Evolutionary conservation across 2,113 vertebrate genomes (phyloP), one percentile per base, ranked within the genome.

Genomic region (Machaerirhynchus nigripectus): DNA sequence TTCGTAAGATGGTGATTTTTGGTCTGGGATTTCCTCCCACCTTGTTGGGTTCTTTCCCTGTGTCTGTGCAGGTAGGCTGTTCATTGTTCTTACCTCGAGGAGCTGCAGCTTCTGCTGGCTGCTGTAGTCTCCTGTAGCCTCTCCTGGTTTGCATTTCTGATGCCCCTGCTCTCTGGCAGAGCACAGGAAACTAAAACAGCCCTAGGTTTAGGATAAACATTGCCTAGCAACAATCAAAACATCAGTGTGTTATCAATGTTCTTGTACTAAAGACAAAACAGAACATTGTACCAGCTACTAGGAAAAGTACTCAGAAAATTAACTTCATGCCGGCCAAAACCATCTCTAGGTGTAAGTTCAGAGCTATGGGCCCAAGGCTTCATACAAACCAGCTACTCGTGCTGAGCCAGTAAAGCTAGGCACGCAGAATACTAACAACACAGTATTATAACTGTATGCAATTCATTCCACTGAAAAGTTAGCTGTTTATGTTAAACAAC

Each of bases 1-100:
- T 2, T 28, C 15, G 13, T 46, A 13, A 0, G 0, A 30, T 16
- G 8, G 3, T 40, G 30, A 47, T 16, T 78, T 87, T 61, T 61
- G 20, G n/a, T 47, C 40, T 63, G 30, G 24, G 6, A 3, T 70
- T 53, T 64, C 17, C 26, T 79, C 56, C n/a, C 26, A 35, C 57
- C 14, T 26, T 31, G 2, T 8, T 79, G 40, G 11, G 11, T 15
- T 64, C 35, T 42, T 56, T 35, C 26, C 26, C 27, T 23, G 8
- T 44, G 15, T 50, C 44, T 57, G 10, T 65, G 50, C 12, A 81
- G 37, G 37, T 20, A 33, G 22, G 10, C 5, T 37, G 15, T 28
- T 57, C 18, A 21, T 20, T 5, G 6, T 13, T 64, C 57, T 56
- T 19, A 5, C 15, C 14, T 17, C 28, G 31, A 56, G 67, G 42